Evolutionary conservation across 2,113 vertebrate genomes (phyloP), one percentile per base, ranked within the genome.

Genomic region (Brienomyrus brachyistius): DNA sequence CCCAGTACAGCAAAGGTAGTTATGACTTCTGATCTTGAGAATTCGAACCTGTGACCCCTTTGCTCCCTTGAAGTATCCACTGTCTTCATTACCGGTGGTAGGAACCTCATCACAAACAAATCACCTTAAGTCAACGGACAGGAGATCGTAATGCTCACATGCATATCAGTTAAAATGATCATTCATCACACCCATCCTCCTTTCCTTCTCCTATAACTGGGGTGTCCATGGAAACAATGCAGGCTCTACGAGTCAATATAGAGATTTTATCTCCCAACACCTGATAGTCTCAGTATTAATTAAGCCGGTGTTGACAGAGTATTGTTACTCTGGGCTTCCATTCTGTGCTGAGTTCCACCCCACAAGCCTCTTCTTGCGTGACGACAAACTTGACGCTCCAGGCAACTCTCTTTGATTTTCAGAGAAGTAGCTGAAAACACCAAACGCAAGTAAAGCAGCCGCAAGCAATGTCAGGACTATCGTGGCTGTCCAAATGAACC

Each of bases 361-460:
- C 88, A 92, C 93, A 87, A 93, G 92, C 86, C 92, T 94, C 52
- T 90, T 92, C 56, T 90, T 59, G n/a, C 83, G 92, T 86, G 51
- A 62, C 43, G 90, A 54, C 85, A 62, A 89, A 54, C 93, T 88
- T 43, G 87, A 91, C 70, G 84, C 86, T 17, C 89, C 70, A 82
- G 94, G 94, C 21, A 93, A 93, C 93, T 96, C 94, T 43, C 93
- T 93, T 90, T 94, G 93, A 91, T 93, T 90, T 89, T 92, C 93
- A 86, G 92, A 93, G 80, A 95, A 95, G 91, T 95, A 95, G 11
- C 93, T 94, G 80, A 95, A 94, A 90, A 96, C 90, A 87, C 93
- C 95, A 90, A 95, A 92, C 3, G 95, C 90, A 54, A 96, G 84
- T 52, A 95, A 95, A 91, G 94, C 91, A 56, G 91, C 90, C 50